A percentile compares a stretch with the other conserved stretches of the same genome.
phyloP scores from a whole-genome alignment of 2,888 invertebrate genomes.

The Phasia obesa region DNA sequence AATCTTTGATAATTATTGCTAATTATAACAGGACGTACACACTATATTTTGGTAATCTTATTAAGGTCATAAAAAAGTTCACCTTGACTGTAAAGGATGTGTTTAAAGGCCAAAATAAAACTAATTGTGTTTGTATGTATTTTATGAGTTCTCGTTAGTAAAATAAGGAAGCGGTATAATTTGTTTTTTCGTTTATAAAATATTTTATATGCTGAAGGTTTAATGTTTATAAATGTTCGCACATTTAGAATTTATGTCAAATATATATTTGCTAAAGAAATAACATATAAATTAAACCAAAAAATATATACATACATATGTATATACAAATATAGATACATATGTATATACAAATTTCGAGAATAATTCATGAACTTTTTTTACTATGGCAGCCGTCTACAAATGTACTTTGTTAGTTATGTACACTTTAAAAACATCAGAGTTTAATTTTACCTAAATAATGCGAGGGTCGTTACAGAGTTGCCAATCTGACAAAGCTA shows the following conservation, averaged over 20 bases:
- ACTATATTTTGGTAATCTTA: slow-evolving; percentile 49
- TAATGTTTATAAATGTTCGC: background rate
- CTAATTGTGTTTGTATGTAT: slow-evolving; percentile 1
- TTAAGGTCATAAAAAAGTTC: slow-evolving; percentile 42
- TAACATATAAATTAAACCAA: too few species aligned
- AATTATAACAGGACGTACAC: slow-evolving; percentile 46
- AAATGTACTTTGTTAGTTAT: too few species aligned
- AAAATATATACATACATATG: too few species aligned
- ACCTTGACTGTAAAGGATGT: background rate
- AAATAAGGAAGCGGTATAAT: background rate
- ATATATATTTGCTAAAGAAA: too few species aligned
- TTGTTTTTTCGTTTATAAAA: background rate
- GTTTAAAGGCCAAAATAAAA: background rate
- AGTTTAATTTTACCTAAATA: too few species aligned
- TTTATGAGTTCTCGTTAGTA: background rate
- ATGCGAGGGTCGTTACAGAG: too few species aligned
- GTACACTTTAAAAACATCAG: too few species aligned
- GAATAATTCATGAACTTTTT: too few species aligned
- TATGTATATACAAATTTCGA: too few species aligned
- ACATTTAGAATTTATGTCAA: background rate
- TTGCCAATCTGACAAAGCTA: too few species aligned
- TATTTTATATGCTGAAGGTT: background rate
- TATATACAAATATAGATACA: too few species aligned
- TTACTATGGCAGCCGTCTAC: too few species aligned
- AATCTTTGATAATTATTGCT: slow-evolving; percentile 46